Evolutionary conservation across 2,113 vertebrate species (phyloP), one percentile per base, ranked within the genome.

Genomic region (Elephantulus edwardii): DNA sequence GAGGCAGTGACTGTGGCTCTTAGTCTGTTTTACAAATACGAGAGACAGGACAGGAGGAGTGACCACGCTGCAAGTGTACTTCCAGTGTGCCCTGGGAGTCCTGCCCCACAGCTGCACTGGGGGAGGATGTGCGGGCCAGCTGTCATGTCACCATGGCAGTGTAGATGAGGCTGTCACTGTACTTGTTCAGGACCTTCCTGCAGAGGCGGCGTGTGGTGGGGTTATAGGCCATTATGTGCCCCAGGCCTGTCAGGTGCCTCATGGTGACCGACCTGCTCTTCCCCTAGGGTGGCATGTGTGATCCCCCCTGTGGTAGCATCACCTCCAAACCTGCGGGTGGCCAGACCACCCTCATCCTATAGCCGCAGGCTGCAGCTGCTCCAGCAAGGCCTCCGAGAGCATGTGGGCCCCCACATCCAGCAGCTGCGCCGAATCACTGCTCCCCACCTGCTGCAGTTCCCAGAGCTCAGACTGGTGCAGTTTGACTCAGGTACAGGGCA

Each of bases 401-500:
- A 97, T 46, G 89, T 94, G 9, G 96, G 97, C 9, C 98, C 98
- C 1, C 97, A 98, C 30, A 83, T 97, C 17, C 89, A 94, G 28
- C 98, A 98, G 81, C 96, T 99, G 92, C 98, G 96, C 4, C 93
- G 72, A 58, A 92, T 98, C 72, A 97, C 98, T 0, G 94, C 97
- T 13, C 97, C 97, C 6, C 95, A 77, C 76, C 95, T 98, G 20
- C 93, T 98, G 24, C 98, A 97, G 93, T 98, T 98, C 79, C 98
- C 98, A 10, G 99, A 99, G 96, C 96, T 98, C 83, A 98, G 98
- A 40, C 96, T 99, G 75, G 98, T 99, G 94, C 99, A 99, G 96
- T 98, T 98, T 78, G 99, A 99, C 96, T 99, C 99, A 97, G 99
- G 99, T 99, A 20, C n/a, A n/a, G n/a, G n/a, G n/a, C n/a, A n/a